Evolutionary conservation across 2,797 vertebrate genomes (phyloP).

Genomic region (Lagorchestes hirsutus): DNA sequence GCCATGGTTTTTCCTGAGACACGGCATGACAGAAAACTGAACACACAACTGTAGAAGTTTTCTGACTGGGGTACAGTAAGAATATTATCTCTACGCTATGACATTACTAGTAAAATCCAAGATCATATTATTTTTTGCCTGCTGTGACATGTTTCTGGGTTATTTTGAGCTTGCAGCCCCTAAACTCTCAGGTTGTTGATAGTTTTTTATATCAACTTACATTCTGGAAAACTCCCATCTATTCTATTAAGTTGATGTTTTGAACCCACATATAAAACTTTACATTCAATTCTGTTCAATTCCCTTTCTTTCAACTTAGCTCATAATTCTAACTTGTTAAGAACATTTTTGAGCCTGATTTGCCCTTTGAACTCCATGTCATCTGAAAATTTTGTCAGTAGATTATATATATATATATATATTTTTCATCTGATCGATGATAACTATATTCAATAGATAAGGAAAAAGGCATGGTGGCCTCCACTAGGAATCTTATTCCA

Average conservation of each 20-base stretch:
- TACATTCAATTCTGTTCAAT: neutral
- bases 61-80: neutral
- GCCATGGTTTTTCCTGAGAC: neutral
- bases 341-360: neutral
- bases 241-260: neutral
- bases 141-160: neutral
- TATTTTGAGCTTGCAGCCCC: neutral
- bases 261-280: neutral
- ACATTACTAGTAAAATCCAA: neutral
- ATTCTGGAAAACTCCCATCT: neutral
- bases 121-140: neutral
- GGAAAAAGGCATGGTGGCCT: neutral
- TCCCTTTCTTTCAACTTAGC: neutral
- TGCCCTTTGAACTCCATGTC: neutral
- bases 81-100: neutral
- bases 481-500: neutral
- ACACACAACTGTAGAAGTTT: neutral
- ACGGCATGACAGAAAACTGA: neutral
- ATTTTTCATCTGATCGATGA: neutral
- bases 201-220: neutral
- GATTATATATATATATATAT: neutral
- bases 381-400: neutral
- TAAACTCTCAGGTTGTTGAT: too few species aligned
- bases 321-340: too few species aligned
- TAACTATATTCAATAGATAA: neutral